phyloP scores from a whole-genome alignment of 2,113 vertebrate species.

The Cranoglanis bouderius region DNA sequence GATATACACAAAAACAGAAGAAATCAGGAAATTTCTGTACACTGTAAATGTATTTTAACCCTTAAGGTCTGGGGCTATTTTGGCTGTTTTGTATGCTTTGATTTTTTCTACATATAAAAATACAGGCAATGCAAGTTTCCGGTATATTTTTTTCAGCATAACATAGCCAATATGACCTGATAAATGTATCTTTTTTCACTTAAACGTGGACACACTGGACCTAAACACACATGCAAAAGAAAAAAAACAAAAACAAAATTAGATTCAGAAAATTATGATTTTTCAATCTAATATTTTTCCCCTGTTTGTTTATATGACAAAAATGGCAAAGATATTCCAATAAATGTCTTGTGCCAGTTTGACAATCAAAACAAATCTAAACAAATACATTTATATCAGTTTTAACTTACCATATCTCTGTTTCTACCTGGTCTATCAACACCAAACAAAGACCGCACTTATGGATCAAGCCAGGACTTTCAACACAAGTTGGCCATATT shows the following conservation, averaged over 20 bases:
- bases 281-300: too few species aligned
- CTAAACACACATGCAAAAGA: not conserved
- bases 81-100: not conserved
- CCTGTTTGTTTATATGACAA: too few species aligned
- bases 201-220: too few species aligned
- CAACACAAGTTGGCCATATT: not conserved
- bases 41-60: too few species aligned
- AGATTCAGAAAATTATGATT: too few species aligned
- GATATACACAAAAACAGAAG: too few species aligned
- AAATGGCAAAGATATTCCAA: not conserved
- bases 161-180: not conserved
- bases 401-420: not conserved
- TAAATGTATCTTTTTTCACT: not conserved
- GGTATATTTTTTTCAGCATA: not conserved
- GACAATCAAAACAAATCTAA: not conserved
- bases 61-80: not conserved
- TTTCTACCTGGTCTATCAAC: not conserved
- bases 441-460: not conserved
- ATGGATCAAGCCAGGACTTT: not conserved
- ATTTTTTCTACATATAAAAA: not conserved
- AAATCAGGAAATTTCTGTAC: too few species aligned
- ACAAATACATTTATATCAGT: not conserved
- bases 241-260: not conserved
- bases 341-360: not conserved
- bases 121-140: not conserved